These are phyloP conservation scores for Amblyraja radiata DNA, from an alignment of 2,797 vertebrate genomes.

Conservation along the genomic window DNA sequence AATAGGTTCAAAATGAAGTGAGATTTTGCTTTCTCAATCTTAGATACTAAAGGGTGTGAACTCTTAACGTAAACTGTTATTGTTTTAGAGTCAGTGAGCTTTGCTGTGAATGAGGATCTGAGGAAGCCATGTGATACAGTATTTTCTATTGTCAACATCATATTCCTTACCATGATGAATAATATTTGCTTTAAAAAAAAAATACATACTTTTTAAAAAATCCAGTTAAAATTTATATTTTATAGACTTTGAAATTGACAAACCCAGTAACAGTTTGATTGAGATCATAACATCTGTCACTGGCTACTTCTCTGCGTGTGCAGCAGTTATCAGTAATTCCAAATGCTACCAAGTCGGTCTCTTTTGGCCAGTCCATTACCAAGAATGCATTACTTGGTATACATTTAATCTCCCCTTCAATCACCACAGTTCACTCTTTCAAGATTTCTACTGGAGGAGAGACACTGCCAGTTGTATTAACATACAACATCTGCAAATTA, in stretches of 20 bases:
- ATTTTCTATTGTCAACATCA: background rate
- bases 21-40: background rate
- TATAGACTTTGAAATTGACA: background rate
- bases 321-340: background rate
- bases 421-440: background rate
- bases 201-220: background rate
- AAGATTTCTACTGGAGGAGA: background rate
- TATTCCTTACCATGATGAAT: background rate
- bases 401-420: too few relatives aligned
- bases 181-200: background rate
- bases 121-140: background rate
- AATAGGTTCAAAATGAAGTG: background rate
- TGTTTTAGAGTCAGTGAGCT: background rate
- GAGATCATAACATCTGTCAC: background rate
- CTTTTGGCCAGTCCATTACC: background rate
- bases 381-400: background rate
- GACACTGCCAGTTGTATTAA: background rate
- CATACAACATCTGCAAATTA: background rate
- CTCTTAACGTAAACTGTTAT: background rate
- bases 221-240: background rate
- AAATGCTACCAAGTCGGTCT: background rate
- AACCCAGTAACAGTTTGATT: too few relatives aligned
- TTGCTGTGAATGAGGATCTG: background rate
- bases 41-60: too few relatives aligned
- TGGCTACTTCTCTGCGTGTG: background rate